Conservation (phyloP, 2,888 invertebrate genomes). For the Mantis religiosa region DNA sequence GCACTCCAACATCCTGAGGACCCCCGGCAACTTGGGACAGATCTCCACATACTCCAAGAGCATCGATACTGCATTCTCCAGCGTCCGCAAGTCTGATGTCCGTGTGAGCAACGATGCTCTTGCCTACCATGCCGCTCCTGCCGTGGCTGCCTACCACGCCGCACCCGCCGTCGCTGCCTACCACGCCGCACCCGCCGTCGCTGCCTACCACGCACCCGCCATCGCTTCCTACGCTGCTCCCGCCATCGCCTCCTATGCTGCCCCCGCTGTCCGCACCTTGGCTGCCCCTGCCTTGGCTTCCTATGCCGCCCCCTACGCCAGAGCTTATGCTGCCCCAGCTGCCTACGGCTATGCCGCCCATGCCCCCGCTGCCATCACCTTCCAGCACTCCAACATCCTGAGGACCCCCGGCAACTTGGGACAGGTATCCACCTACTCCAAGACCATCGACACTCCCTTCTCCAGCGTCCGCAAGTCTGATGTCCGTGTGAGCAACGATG, state of each 20-base stretch:
- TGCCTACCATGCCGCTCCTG: constrained; percentile 37
- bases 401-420: constrained; percentile 64
- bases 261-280: constrained; percentile 38
- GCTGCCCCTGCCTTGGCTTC: constrained; percentile 30
- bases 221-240: neutral
- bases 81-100: constrained; percentile 64
- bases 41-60: constrained; percentile 66
- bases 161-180: constrained; percentile 6
- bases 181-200: constrained; percentile 36
- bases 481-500: constrained; percentile 55
- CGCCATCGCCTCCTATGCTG: constrained; percentile 20
- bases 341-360: constrained; percentile 9
- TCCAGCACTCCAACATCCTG: constrained; percentile 51
- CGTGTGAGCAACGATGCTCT: constrained; percentile 55
- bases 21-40: constrained; percentile 61
- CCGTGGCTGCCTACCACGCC: constrained; percentile 32
- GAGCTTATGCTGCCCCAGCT: constrained; percentile 32
- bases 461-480: constrained; percentile 67
- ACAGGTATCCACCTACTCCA: constrained; percentile 61
- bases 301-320: constrained; percentile 37
- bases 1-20: constrained; percentile 51
- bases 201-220: constrained; percentile 15
- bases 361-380: constrained; percentile 47
- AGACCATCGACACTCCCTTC: constrained; percentile 68
- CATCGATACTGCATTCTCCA: constrained; percentile 68